Evolutionary conservation across 30 jellyfish, hydroid and myxozoan genomes (phyloP).

Genomic region (Aurelia aurita complex sp. Pacific): DNA sequence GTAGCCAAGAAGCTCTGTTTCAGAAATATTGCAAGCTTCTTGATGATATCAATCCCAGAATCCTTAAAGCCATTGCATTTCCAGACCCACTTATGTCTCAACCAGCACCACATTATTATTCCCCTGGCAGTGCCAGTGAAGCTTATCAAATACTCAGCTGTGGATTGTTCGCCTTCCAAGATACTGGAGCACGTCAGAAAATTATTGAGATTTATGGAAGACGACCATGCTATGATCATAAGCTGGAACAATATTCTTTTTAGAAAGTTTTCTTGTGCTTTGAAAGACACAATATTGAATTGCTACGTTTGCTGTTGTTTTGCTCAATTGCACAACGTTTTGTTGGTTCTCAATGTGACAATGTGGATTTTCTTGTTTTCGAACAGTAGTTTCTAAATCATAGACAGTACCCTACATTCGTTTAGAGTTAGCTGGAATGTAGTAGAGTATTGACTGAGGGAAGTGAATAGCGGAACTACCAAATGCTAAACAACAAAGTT

Average conservation of each 20-base stretch:
- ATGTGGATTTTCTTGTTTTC: no score
- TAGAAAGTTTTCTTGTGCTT: background rate
- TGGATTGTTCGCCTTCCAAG: slow-evolving; percentile 8
- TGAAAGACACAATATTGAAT: background rate
- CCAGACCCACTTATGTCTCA: slow-evolving; percentile 12
- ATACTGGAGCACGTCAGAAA: slow-evolving; percentile 5
- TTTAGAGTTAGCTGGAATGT: no score
- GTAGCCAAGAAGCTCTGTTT: background rate
- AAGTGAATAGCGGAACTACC: no score
- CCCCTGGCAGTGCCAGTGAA: background rate
- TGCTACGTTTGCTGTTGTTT: no score
- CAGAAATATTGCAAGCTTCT: background rate
- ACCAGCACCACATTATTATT: background rate
- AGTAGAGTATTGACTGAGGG: no score
- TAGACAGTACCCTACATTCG: no score
- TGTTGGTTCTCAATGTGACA: no score
- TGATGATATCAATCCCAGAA: background rate
- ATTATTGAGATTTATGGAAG: slow-evolving; percentile 4
- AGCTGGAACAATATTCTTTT: background rate
- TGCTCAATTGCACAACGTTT: no score
- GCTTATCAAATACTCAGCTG: slow-evolving; percentile 1
- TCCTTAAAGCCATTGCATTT: slow-evolving; percentile 5
- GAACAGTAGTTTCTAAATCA: no score
- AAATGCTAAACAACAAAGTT: no score
- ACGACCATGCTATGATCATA: background rate